Conservation (phyloP, 2,113 vertebrate genomes). For the Xenopus laevis region DNA sequence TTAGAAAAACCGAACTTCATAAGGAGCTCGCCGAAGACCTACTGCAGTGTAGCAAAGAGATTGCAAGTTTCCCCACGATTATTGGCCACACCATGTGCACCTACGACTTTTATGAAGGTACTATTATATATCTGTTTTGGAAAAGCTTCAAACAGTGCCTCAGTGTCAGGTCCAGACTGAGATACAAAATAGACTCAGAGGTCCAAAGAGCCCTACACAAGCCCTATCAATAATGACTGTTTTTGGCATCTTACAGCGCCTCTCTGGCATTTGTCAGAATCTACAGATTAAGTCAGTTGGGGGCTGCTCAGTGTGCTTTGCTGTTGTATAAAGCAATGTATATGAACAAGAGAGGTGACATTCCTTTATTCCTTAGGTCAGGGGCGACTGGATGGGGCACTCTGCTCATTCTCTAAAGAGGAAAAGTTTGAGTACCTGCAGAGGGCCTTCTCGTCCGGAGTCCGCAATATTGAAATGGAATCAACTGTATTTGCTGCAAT, state of each 20-base stretch:
- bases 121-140: neutral
- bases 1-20: slow-evolving; percentile 77
- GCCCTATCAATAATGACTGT: no score
- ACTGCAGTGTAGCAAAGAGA: slow-evolving; percentile 69
- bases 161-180: no score
- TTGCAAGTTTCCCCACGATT: slow-evolving; percentile 61
- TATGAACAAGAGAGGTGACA: neutral
- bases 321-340: slow-evolving; percentile 12
- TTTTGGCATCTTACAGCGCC: no score
- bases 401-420: slow-evolving; percentile 81
- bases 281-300: no score
- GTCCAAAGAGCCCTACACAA: no score
- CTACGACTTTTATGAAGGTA: slow-evolving; percentile 85
- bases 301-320: no score
- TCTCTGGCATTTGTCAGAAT: no score
- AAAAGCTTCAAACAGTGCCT: no score
- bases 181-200: no score
- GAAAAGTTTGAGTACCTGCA: slow-evolving; percentile 79
- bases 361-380: slow-evolving; percentile 64
- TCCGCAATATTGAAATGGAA: slow-evolving; percentile 88
- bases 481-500: slow-evolving; percentile 79
- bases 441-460: slow-evolving; percentile 67
- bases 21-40: slow-evolving; percentile 68
- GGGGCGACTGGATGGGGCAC: slow-evolving; percentile 74
- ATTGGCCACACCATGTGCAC: slow-evolving; percentile 80